A percentile compares a stretch with the other conserved stretches of the same genome.
Evolutionary conservation across 2,113 vertebrate genomes (phyloP).

Genomic region (Lanius collurio): DNA sequence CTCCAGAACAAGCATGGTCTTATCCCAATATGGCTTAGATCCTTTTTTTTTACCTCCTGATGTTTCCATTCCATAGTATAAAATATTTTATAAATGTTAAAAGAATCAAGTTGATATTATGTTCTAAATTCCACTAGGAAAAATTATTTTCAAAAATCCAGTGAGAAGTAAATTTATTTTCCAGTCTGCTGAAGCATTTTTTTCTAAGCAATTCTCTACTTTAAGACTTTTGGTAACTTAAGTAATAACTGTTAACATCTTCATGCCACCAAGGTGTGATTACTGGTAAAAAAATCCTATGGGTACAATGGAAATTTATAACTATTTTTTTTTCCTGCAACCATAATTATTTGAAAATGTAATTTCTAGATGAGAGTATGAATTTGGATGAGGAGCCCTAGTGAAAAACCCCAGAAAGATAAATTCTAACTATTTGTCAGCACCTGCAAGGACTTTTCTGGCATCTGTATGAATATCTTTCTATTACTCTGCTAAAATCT

Average conservation of each 20-base stretch:
- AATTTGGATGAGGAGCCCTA: not conserved
- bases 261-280: not conserved
- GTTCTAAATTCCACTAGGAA: not conserved
- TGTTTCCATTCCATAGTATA: not conserved
- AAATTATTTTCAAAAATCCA: not conserved
- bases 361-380: not conserved
- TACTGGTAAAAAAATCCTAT: not conserved
- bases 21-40: not conserved
- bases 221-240: not conserved
- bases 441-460: not conserved
- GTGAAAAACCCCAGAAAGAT: not conserved
- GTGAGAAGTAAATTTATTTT: not conserved
- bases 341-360: not conserved
- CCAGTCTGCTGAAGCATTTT: not conserved
- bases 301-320: not conserved
- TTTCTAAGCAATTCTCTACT: not conserved
- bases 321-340: not conserved
- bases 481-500: not conserved
- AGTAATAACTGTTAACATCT: not conserved
- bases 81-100: not conserved
- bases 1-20: not conserved
- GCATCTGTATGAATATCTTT: not conserved
- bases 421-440: not conserved
- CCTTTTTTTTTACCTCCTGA: rapidly evolving
- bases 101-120: not conserved